Base-by-base conservation (phyloP, 92 coral and sea anemone genomes). In the Paragorgia papillata region DNA sequence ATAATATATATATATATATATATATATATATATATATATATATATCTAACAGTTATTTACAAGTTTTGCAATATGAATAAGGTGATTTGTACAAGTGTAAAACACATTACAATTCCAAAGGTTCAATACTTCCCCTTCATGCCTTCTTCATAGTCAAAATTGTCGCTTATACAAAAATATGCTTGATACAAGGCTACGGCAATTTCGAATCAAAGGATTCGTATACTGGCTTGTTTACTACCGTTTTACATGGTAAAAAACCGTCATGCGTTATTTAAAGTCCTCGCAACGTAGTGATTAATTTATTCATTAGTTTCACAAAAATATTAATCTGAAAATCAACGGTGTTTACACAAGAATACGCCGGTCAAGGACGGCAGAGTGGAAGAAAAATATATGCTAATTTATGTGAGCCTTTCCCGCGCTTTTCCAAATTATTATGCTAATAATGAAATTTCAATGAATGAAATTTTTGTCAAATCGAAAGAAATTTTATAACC, bases 401-500 rank as follows among this genome's bases (percentile, higher is more conserved):
- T 84, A 95, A 95, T 89, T 69, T 85, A 95, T 75, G 87, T 55
- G 64, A 40, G 27, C 44, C 51, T 93, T 95, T 91, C 99, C 91
- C 97, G 97, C 99, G 95, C 92, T 84, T 88, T 86, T 65, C 25
- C 20, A 51, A 56, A 71, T 54, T 33, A 71, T 28, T 71, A 71
- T 71, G 78, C 64, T 33, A 53, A 71, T 71, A 57, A 68, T 13
- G 34, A 31, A 37, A 55, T 55, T 71, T 30, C 29, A 71, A 21
- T 53, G 63, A 68, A 44, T 68, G 75, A 46, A 48, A 33, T 21
- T 19, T 9, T 20, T 20, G 53, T 48, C 25, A 4, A 3, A 46
- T 7, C n/a, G 53, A 46, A 46, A n/a, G 53, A 46, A 46, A 6
- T n/a, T 46, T 46, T 15, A 15, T 46, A 7, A n/a, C 2, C 2